Conservation (phyloP, 2,797 vertebrate genomes). For the Psittacula echo region DNA sequence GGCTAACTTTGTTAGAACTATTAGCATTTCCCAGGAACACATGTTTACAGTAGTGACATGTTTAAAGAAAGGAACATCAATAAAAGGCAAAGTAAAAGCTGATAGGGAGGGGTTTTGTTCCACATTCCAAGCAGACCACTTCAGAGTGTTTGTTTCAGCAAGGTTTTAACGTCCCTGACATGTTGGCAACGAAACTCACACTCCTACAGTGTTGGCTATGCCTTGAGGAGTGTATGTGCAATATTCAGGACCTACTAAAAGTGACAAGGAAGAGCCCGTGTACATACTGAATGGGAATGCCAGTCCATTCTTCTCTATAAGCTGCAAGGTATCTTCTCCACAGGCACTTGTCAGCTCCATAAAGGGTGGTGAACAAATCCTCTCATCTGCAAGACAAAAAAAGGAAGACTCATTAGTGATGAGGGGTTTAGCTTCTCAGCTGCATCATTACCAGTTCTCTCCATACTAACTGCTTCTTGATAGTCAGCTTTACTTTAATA, state of each 20-base stretch:
- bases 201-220: neutral
- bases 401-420: neutral
- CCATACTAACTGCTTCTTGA: neutral
- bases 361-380: slow-evolving; percentile 96
- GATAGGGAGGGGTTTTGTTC: neutral
- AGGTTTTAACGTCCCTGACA: neutral
- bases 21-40: neutral
- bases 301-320: slow-evolving; percentile 92
- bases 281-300: slow-evolving; percentile 97
- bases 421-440: neutral
- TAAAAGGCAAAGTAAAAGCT: slow-evolving; percentile 5
- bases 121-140: slow-evolving; percentile 21
- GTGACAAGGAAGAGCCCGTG: neutral
- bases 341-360: slow-evolving; percentile 96
- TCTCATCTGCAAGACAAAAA: slow-evolving; percentile 77
- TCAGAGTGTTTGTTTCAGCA: slow-evolving; percentile 10
- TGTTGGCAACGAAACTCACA: neutral
- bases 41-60: neutral
- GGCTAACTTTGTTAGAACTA: slow-evolving; percentile 14
- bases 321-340: slow-evolving; percentile 88
- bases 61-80: slow-evolving; percentile 19
- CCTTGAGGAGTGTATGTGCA: neutral
- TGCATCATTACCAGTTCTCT: neutral
- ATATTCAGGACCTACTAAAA: neutral
- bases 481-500: neutral